Evolutionary conservation across 2,888 invertebrate genomes (phyloP), one percentile per base, ranked within the genome.

Genomic region (Hirtodrosophila histrioides): DNA sequence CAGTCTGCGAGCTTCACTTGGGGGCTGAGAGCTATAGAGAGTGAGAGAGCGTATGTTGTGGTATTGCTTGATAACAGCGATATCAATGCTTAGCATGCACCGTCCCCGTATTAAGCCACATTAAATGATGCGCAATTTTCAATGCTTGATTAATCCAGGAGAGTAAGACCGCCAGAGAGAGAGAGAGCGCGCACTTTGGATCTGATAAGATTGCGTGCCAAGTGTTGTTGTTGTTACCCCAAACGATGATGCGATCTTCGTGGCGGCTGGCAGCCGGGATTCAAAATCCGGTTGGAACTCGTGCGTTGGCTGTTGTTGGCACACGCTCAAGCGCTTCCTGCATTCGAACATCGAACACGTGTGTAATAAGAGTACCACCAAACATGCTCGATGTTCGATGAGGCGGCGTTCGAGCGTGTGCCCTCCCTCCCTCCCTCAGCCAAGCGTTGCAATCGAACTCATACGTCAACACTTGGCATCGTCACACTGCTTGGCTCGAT

Each of bases 81-180:
- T 57, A 62, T 58, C 51, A 69, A 71, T 61, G 48, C 35, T 50
- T 29, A 54, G 29, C 73, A 63, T 57, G 48, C 56, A 57, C 12
- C 54, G 39, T 17, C 54, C 40, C 54, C 40, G 12, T 36, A 24
- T 46, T 44, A 24, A 45, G 63, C 10, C 56, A 41, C 44, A 53
- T 57, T 60, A 61, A 65, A 49, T 68, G 77, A 82, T 86, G 81
- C 82, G 84, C 82, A 86, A 72, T 80, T 77, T 80, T 68, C 36
- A 54, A 44, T 64, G 35, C 9, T 37, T 27, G 50, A 63, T 71
- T 66, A 58, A 49, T 11, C 45, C 27, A 37, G 39, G 23, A 37
- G 43, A 54, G 64, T 44, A 39, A 23, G 10, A 40, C 17, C 17
- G 17, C 17, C 2, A 17, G 17, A 17, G 17, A 17, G 17, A 17